These are phyloP conservation scores for Pachycephus smyrnensis DNA, from an alignment of 2,888 invertebrate species.

Conservation along the genomic window DNA sequence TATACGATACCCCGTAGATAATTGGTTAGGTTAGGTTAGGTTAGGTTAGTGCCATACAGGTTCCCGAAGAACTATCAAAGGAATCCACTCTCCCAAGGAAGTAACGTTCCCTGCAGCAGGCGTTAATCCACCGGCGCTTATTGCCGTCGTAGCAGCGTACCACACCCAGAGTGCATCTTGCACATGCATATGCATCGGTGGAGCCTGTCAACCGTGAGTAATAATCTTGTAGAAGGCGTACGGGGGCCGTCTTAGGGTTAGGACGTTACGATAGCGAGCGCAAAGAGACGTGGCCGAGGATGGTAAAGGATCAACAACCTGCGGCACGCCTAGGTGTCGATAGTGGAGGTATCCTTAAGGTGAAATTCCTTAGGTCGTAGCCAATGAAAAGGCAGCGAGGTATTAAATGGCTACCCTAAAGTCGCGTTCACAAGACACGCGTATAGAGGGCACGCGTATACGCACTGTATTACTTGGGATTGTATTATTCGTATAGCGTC, in stretches of 20 bases:
- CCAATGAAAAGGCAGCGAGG: slow-evolving; percentile 28
- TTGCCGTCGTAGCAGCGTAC: not conserved
- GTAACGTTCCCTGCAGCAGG: too few species aligned
- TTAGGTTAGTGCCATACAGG: too few species aligned
- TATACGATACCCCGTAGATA: too few species aligned
- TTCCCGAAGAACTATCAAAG: too few species aligned
- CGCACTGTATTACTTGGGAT: too few species aligned
- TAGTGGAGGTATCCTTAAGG: slow-evolving; percentile 34
- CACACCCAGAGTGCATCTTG: not conserved
- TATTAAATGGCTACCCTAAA: too few species aligned
- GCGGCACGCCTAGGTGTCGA: slow-evolving; percentile 32
- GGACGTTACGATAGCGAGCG: slow-evolving; percentile 1
- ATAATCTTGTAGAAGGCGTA: slow-evolving; percentile 49
- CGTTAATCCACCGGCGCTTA: too few species aligned
- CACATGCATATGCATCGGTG: slow-evolving; percentile 19
- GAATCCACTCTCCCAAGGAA: too few species aligned
- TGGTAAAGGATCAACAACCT: slow-evolving; percentile 56
- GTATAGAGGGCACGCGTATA: too few species aligned
- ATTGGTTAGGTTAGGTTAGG: too few species aligned
- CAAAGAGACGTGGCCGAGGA: slow-evolving; percentile 5
- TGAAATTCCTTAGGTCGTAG: slow-evolving; percentile 25
- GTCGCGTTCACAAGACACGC: too few species aligned
- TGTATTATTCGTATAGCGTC: too few species aligned
- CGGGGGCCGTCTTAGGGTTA: not conserved
- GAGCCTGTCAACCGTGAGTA: slow-evolving; percentile 52